Evolutionary conservation across 2,797 vertebrate species (phyloP).

Genomic region (Monodelphis domestica): DNA sequence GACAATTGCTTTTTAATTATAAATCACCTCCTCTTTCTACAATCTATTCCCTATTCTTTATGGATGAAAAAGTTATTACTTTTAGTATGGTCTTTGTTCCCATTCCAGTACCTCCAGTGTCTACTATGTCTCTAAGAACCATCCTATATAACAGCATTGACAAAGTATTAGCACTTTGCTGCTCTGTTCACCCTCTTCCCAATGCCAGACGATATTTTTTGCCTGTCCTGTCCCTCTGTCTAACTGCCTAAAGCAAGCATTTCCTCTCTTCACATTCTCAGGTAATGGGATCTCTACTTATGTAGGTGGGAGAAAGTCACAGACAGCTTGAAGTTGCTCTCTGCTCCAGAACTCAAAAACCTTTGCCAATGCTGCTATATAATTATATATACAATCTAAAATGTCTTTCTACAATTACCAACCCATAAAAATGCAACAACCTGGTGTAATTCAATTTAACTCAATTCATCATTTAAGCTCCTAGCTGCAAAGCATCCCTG

Average conservation of each 20-base stretch:
- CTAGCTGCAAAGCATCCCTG: not conserved
- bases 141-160: not conserved
- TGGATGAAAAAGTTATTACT: not conserved
- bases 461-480: not conserved
- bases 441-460: not conserved
- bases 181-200: no score
- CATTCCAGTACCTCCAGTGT: not conserved
- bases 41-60: not conserved
- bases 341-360: no score
- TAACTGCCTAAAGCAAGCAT: no score
- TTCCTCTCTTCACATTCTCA: no score
- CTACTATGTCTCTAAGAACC: not conserved
- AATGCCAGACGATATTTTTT: no score
- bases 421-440: not conserved
- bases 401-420: not conserved
- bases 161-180: no score
- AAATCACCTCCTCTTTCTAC: not conserved
- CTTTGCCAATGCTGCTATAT: no score
- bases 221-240: no score
- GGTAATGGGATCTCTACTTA: no score
- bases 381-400: not conserved
- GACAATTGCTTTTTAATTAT: not conserved
- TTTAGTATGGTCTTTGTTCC: not conserved
- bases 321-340: no score
- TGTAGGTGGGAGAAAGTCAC: no score